Conservation (phyloP, 37 sponge, comb jelly and placozoan genomes). For the Tethya wilhelma region DNA sequence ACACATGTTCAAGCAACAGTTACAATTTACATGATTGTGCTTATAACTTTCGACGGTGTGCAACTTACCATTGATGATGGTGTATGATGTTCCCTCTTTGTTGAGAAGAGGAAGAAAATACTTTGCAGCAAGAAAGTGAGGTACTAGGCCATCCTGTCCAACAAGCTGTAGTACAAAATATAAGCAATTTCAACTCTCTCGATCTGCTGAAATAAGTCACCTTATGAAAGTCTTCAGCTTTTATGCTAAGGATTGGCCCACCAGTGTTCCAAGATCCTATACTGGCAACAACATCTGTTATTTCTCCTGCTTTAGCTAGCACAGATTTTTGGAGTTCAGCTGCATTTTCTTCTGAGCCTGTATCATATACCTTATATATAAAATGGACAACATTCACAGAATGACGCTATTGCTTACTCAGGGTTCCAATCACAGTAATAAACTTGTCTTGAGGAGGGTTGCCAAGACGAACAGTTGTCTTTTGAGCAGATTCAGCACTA, state of each 20-base stretch:
- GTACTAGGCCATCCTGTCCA: too few species aligned
- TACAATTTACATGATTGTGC: background rate
- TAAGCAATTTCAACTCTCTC: too few species aligned
- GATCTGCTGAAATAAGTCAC: too few species aligned
- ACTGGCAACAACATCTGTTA: constrained; percentile 28
- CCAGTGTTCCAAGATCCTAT: constrained; percentile 8
- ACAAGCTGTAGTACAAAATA: too few species aligned
- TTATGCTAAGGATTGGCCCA: too few species aligned
- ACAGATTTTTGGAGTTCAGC: background rate
- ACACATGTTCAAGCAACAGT: too few species aligned
- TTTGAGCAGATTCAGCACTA: background rate
- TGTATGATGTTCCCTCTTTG: constrained; percentile 8
- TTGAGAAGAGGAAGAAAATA: background rate
- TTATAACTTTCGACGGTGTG: background rate
- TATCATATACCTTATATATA: background rate
- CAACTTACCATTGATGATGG: constrained; percentile 8
- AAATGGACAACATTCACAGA: background rate
- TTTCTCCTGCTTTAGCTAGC: constrained; percentile 5
- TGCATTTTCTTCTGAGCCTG: constrained; percentile 24
- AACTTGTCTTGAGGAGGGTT: background rate
- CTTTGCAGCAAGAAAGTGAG: constrained; percentile 2
- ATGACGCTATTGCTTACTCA: background rate
- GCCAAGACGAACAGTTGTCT: background rate
- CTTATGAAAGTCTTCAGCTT: too few species aligned
- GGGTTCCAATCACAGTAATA: background rate